Percentiles rank a stretch among this genome's conserved stretches.
Conservation (phyloP, 2,113 vertebrate species). For the Chaetodon auriga region DNA sequence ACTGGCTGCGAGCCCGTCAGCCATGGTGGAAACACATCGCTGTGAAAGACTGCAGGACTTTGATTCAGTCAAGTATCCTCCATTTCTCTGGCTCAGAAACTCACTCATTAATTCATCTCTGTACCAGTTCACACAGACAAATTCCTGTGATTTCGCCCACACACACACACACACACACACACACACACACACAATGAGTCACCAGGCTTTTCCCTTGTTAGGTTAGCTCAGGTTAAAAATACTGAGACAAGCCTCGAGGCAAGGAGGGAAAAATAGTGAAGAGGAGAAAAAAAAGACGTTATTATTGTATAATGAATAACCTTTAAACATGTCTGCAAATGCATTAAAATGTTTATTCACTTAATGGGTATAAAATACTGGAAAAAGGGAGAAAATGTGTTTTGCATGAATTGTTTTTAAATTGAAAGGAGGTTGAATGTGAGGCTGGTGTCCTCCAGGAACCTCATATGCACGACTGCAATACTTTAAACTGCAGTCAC, state of each 20-base stretch:
- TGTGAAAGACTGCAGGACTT: background rate
- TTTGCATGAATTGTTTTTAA: background rate
- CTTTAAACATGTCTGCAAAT: background rate
- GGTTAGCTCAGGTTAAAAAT: slow-evolving; percentile 41
- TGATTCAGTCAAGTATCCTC: slow-evolving; percentile 18
- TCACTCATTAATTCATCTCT: slow-evolving; percentile 11
- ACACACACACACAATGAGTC: slow-evolving; percentile 24
- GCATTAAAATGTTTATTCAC: slow-evolving; percentile 12
- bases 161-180: slow-evolving; percentile 8
- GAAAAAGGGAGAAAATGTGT: background rate
- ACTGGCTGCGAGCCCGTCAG: background rate
- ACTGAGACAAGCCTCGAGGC: slow-evolving; percentile 18
- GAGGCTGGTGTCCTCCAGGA: background rate
- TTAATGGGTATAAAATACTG: background rate
- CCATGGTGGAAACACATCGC: background rate
- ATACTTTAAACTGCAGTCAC: no score
- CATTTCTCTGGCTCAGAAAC: background rate
- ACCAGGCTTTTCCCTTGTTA: slow-evolving; percentile 31
- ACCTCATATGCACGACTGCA: background rate
- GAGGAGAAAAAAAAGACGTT: background rate
- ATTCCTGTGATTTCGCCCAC: slow-evolving; percentile 13
- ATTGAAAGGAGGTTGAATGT: background rate
- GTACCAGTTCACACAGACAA: slow-evolving; percentile 12
- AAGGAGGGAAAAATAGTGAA: background rate
- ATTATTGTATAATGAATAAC: slow-evolving; percentile 10